Percentiles rank a stretch among this genome's conserved stretches.
These are phyloP conservation scores for Poeciliopsis turrubarensis DNA, from an alignment of 2,113 vertebrate genomes.

Conservation along the genomic window DNA sequence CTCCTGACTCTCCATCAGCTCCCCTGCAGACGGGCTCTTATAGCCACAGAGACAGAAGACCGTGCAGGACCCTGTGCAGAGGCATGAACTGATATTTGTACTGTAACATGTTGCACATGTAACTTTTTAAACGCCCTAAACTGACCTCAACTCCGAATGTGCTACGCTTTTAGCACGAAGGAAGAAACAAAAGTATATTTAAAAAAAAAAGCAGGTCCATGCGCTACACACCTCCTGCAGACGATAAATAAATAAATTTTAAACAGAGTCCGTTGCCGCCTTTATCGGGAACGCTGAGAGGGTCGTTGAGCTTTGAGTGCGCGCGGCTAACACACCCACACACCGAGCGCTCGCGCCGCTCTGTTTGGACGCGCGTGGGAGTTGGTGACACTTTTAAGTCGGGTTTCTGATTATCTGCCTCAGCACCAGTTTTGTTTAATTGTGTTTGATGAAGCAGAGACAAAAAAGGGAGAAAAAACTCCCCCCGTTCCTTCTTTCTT, in stretches of 20 bases:
- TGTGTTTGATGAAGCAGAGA: neutral
- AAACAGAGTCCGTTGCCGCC: constrained; percentile 1
- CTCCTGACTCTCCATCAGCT: constrained; percentile 23
- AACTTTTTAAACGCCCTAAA: neutral
- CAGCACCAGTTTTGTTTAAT: constrained; percentile 7
- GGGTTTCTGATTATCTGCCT: constrained; percentile 30
- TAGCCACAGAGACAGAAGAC: constrained; percentile 12
- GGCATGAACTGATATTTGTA: constrained; percentile 1
- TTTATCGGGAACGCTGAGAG: constrained; percentile 54
- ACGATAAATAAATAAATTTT: neutral
- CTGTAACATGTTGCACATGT: neutral
- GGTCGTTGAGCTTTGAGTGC: constrained; percentile 37
- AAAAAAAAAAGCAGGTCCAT: neutral
- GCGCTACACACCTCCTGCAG: constrained; percentile 1
- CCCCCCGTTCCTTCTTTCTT: constrained; percentile 1
- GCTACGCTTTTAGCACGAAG: neutral
- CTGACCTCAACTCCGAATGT: neutral
- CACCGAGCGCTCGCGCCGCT: constrained; percentile 17
- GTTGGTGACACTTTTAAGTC: constrained; percentile 12
- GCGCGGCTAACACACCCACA: constrained; percentile 37
- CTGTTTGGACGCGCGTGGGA: constrained; percentile 30
- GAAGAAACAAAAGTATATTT: neutral
- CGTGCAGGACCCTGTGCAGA: constrained; percentile 8
- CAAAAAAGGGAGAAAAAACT: neutral
- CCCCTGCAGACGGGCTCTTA: constrained; percentile 33